Evolutionary conservation across 2,797 vertebrate species (phyloP).

Genomic region (Rhodeus uyekii): DNA sequence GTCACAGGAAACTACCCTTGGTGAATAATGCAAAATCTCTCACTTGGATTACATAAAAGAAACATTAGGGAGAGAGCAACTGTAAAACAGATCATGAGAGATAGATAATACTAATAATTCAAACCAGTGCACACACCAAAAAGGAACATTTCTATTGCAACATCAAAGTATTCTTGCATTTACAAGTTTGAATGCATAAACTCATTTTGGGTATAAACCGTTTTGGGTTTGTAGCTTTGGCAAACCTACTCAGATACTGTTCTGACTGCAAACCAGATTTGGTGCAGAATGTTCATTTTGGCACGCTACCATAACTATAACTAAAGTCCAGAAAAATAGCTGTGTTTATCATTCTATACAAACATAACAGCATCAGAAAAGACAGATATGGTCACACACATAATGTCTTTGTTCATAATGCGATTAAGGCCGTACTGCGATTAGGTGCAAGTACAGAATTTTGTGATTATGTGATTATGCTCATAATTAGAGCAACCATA

Average conservation of each 20-base stretch:
- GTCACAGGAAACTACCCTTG: background rate
- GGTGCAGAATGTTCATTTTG: background rate
- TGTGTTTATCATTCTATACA: background rate
- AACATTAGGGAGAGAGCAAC: background rate
- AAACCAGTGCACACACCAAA: background rate
- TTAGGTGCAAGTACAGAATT: background rate
- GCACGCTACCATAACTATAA: background rate
- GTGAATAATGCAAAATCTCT: constrained; percentile 14
- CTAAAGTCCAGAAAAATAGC: background rate
- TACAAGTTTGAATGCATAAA: constrained; percentile 12
- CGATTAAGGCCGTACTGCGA: background rate
- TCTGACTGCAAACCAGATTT: background rate
- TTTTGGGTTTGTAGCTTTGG: background rate
- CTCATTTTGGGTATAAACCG: background rate
- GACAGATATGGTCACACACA: background rate
- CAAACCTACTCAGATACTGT: background rate
- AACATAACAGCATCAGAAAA: background rate
- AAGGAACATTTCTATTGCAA: background rate
- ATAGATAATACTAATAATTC: constrained; percentile 11
- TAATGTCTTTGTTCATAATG: background rate
- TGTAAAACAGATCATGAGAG: background rate
- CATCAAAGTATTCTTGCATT: background rate
- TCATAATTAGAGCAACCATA: background rate
- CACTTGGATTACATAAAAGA: background rate
- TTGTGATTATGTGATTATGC: constrained; percentile 12